A percentile compares a stretch with the other conserved stretches of the same genome.
These are phyloP conservation scores for Aricia artaxerxes DNA, from an alignment of 2,888 invertebrate species.

Conservation along the genomic window DNA sequence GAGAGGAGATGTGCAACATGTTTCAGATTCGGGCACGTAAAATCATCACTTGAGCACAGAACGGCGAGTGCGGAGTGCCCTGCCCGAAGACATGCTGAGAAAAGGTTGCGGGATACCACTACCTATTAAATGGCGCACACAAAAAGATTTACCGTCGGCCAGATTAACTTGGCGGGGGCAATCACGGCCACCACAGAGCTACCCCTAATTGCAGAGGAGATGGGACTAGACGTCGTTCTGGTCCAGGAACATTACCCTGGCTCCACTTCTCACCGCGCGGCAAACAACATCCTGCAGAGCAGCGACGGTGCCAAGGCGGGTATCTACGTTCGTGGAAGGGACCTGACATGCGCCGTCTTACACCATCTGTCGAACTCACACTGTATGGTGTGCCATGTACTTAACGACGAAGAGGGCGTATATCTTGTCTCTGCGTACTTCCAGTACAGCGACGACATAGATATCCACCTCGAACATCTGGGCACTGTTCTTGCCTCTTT, in stretches of 20 bases:
- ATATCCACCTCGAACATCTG: too few relatives aligned
- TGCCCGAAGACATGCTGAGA: too few relatives aligned
- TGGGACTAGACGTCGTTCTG: slow-evolving; percentile 2
- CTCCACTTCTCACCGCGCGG: background rate
- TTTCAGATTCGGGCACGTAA: background rate
- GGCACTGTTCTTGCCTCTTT: too few relatives aligned
- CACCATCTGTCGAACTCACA: background rate
- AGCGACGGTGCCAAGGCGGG: background rate
- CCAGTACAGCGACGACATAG: too few relatives aligned
- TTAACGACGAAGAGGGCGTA: too few relatives aligned
- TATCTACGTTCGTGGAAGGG: background rate
- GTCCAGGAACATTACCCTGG: background rate
- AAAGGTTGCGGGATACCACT: too few relatives aligned
- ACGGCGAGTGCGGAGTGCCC: too few relatives aligned
- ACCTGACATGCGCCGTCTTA: background rate
- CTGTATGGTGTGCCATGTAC: background rate
- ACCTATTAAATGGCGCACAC: too few relatives aligned
- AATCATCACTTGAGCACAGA: background rate
- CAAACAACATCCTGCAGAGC: background rate
- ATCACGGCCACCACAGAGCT: too few relatives aligned
- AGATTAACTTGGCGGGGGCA: too few relatives aligned
- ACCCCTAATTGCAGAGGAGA: background rate
- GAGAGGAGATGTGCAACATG: background rate
- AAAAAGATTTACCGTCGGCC: too few relatives aligned
- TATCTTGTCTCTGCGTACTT: too few relatives aligned